A percentile compares a stretch with the other conserved stretches of the same genome.
Conservation (phyloP, 2,797 vertebrate species). For the Sebastes cheni region DNA sequence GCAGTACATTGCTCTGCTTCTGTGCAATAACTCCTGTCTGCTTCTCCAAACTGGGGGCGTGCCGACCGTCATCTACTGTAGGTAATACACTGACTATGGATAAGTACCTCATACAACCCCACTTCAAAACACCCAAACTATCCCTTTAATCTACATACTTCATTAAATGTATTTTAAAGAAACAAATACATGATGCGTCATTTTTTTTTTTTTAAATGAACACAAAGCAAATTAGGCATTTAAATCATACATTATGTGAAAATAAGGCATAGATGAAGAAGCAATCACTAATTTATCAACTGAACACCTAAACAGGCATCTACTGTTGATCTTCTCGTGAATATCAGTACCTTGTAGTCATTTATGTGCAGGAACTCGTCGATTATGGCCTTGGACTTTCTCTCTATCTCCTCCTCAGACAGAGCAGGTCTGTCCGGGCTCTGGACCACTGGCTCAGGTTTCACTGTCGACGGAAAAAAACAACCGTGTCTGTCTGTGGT, state of each 20-base stretch:
- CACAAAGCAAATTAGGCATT: background rate
- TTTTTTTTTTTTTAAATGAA: too few species aligned
- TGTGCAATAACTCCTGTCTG: too few species aligned
- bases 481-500: background rate
- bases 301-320: background rate
- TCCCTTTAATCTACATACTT: too few species aligned
- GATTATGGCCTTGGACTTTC: slow-evolving; percentile 94
- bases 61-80: background rate
- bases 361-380: slow-evolving; percentile 99
- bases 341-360: slow-evolving; percentile 91
- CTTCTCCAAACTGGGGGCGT: too few species aligned
- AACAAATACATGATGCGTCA: background rate
- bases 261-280: background rate
- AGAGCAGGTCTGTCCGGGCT: slow-evolving; percentile 80
- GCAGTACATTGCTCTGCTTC: too few species aligned
- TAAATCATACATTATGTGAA: background rate
- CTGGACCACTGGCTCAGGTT: slow-evolving; percentile 81
- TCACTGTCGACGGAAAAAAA: slow-evolving; percentile 72
- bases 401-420: slow-evolving; percentile 92
- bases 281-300: background rate
- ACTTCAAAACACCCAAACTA: too few species aligned
- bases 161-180: background rate
- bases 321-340: background rate
- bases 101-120: too few species aligned
- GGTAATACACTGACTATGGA: background rate